Percentiles rank a stretch among this genome's conserved stretches.
These are phyloP conservation scores for Dendronephthya gigantea DNA, from an alignment of 64 coral and sea anemone species.

Conservation along the genomic window DNA sequence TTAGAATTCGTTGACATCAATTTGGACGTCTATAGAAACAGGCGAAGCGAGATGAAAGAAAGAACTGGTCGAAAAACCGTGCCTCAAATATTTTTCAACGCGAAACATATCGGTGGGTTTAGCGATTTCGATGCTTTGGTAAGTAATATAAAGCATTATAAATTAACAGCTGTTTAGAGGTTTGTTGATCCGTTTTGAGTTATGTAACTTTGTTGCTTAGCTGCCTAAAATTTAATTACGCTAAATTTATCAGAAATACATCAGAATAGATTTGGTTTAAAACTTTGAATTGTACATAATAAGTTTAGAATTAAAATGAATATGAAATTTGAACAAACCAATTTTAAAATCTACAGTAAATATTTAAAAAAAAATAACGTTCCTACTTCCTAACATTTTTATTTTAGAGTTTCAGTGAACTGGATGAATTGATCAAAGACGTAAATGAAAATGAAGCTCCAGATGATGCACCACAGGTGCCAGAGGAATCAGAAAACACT, in stretches of 20 bases:
- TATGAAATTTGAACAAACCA: too few relatives aligned
- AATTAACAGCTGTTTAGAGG: too few relatives aligned
- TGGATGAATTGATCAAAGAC: slow-evolving; percentile 69
- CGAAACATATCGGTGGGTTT: slow-evolving; percentile 81
- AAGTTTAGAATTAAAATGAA: too few relatives aligned
- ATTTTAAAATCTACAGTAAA: too few relatives aligned
- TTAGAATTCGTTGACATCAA: slow-evolving; percentile 77
- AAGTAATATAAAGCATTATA: too few relatives aligned
- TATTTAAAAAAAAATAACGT: too few relatives aligned
- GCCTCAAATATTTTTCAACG: slow-evolving; percentile 93
- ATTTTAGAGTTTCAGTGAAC: slow-evolving; percentile 45
- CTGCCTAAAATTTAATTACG: too few relatives aligned
- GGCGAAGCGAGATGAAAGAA: slow-evolving; percentile 51
- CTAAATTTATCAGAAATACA: too few relatives aligned
- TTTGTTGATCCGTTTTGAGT: too few relatives aligned
- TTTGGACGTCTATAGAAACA: slow-evolving; percentile 55
- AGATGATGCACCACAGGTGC: slow-evolving; percentile 49
- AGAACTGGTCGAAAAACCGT: slow-evolving; percentile 66
- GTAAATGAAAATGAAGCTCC: slow-evolving; percentile 61
- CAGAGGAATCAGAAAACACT: neutral
- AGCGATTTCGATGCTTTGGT: slow-evolving; percentile 82
- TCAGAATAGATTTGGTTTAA: too few relatives aligned
- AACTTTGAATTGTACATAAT: too few relatives aligned
- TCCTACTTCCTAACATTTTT: neutral
- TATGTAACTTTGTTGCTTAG: too few relatives aligned